These are phyloP conservation scores for Halocynthia roretzi DNA, from an alignment of 23 tunicate genomes.

Conservation along the genomic window DNA sequence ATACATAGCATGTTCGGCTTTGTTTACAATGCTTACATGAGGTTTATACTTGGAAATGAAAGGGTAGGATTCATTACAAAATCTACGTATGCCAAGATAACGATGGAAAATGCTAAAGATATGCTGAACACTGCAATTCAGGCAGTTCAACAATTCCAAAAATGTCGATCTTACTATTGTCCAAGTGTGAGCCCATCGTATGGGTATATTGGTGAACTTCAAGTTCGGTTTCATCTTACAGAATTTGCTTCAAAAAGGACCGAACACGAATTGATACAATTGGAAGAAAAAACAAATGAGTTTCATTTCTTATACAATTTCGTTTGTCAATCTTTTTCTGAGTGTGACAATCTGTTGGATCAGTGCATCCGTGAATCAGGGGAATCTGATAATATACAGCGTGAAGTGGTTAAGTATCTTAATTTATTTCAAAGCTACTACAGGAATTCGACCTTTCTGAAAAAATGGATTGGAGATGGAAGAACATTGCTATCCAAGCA, in stretches of 20 bases:
- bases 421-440: background rate
- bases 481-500: background rate
- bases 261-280: background rate
- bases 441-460: background rate
- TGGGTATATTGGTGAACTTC: conserved; percentile 48
- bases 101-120: background rate
- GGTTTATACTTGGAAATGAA: conserved; percentile 10
- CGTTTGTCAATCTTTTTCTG: conserved; percentile 41
- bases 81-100: background rate
- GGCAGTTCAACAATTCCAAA: conserved; percentile 32
- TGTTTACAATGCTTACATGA: conserved; percentile 9
- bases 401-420: background rate
- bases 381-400: background rate
- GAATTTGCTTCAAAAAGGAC: conserved; percentile 14
- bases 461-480: background rate
- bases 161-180: conserved; percentile 17
- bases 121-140: background rate
- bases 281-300: background rate
- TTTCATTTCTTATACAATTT: conserved; percentile 15
- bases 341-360: conserved; percentile 30
- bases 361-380: conserved; percentile 10
- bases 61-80: conserved; percentile 1
- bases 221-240: conserved; percentile 28
- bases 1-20: conserved; percentile 52
- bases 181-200: conserved; percentile 22